Evolutionary conservation across 1,140 invertebrate species (phyloP), one percentile per base, ranked within the genome.

Genomic region (Diorhabda sublineata): DNA sequence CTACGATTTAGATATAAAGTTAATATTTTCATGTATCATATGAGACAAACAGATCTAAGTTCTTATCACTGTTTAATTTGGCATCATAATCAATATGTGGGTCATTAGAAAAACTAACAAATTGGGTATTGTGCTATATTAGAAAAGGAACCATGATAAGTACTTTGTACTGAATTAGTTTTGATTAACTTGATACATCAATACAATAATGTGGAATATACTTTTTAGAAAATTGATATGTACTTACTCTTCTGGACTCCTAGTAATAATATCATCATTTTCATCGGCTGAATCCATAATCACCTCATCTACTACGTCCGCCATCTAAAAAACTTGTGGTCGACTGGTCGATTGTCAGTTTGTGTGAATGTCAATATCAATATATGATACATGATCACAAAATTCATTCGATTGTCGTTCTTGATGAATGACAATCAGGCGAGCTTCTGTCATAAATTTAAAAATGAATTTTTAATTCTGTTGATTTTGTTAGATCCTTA

Each of bases 211-310:
- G 26, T 26, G 26, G 26, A 26, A 26, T 26, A 26, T 26, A 26
- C 26, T 26, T 26, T 26, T 26, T 26, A 26, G 26, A 7, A 61
- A 43, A 47, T 45, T 64, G 47, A 64, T 41, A 66, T 59, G 6
- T 56, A 79, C 79, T 80, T 74, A 79, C 79, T 80, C 76, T 72
- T 76, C 74, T 42, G 74, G 64, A 69, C 67, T 75, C 74, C 74
- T 76, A 5, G 78, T 72, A 64, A 81, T 72, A 67, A 81, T 76
- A n/a, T 75, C 74, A 4, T 78, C 76, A 47, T 73, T 74, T n/a
- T 79, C 75, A 44, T 74, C 71, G 26, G 26, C 26, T 26, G 67
- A 69, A 59, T 80, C 78, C 78, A 81, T 80, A 26, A 74, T 72
- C 47, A 76, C 62, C 67, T 79, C 77, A 42, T 77, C 74, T 52